These are phyloP conservation scores for Pristis pectinata DNA, from an alignment of 2,797 vertebrate genomes.

Conservation along the genomic window DNA sequence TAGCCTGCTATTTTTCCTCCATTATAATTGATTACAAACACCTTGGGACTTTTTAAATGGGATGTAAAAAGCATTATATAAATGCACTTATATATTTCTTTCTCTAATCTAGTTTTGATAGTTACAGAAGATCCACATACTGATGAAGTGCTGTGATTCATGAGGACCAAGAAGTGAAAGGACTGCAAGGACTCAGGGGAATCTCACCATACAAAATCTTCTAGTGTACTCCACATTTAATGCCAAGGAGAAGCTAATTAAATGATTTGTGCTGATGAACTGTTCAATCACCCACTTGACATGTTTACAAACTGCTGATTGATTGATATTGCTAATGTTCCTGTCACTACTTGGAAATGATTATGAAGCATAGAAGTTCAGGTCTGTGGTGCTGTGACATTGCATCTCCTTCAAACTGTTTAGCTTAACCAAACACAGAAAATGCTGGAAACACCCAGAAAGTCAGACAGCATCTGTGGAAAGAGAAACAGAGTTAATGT, in stretches of 20 bases:
- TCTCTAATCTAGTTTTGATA: background rate
- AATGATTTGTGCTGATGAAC: background rate
- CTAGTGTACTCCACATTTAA: background rate
- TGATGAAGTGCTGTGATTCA: background rate
- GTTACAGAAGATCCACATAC: background rate
- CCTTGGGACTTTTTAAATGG: no score
- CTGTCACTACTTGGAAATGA: background rate
- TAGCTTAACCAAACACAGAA: background rate
- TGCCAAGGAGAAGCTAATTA: background rate
- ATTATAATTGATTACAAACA: no score
- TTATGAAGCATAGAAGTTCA: background rate
- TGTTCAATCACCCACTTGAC: background rate
- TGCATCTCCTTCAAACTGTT: background rate
- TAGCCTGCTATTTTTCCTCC: no score
- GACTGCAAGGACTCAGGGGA: background rate
- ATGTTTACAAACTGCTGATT: background rate
- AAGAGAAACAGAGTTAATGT: no score
- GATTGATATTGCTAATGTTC: background rate
- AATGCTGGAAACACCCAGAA: no score
- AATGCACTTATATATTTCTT: no score
- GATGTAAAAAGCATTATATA: no score
- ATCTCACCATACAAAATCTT: background rate
- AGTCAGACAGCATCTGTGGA: no score
- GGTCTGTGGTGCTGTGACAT: background rate
- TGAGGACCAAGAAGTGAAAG: background rate